These are phyloP conservation scores for Hemicrepidius hirtus DNA, from an alignment of 2,888 invertebrate genomes.

Conservation along the genomic window DNA sequence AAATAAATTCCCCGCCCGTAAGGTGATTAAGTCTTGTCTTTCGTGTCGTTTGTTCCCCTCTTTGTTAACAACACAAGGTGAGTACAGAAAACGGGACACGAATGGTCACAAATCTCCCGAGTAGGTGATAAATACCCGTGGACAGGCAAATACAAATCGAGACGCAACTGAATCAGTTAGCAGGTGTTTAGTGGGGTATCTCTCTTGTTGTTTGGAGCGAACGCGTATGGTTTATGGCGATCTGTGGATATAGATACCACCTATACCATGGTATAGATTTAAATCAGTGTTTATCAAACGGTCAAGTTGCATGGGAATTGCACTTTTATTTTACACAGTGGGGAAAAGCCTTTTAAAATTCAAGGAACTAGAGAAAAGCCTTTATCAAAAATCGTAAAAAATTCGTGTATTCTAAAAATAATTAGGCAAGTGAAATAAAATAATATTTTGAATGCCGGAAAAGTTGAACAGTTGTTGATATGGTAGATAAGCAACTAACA, in stretches of 20 bases:
- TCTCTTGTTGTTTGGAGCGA: slow-evolving; percentile 56
- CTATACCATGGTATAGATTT: slow-evolving; percentile 41
- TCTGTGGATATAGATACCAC: slow-evolving; percentile 54
- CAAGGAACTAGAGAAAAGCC: too few relatives aligned
- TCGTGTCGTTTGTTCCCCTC: slow-evolving; percentile 44
- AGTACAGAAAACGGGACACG: slow-evolving; percentile 53
- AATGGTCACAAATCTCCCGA: slow-evolving; percentile 50
- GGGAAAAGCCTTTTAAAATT: too few relatives aligned
- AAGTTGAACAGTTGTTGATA: not conserved
- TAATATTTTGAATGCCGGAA: not conserved
- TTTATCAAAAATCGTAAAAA: too few relatives aligned
- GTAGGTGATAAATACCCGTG: slow-evolving; percentile 61
- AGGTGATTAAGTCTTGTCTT: slow-evolving; percentile 44
- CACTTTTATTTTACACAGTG: not conserved
- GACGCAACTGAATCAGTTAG: slow-evolving; percentile 64
- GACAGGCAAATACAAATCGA: slow-evolving; percentile 64
- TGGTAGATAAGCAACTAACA: not conserved
- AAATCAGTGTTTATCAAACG: slow-evolving; percentile 25
- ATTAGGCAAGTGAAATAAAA: not conserved
- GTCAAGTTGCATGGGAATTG: not conserved
- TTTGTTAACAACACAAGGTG: slow-evolving; percentile 48
- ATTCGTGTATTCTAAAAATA: not conserved
- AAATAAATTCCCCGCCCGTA: slow-evolving; percentile 35
- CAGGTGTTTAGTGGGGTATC: slow-evolving; percentile 61
- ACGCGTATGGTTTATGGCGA: slow-evolving; percentile 58